A percentile compares a stretch with the other conserved stretches of the same genome.
Conservation (phyloP, 2,113 vertebrate genomes). For the Blennius ocellaris region DNA sequence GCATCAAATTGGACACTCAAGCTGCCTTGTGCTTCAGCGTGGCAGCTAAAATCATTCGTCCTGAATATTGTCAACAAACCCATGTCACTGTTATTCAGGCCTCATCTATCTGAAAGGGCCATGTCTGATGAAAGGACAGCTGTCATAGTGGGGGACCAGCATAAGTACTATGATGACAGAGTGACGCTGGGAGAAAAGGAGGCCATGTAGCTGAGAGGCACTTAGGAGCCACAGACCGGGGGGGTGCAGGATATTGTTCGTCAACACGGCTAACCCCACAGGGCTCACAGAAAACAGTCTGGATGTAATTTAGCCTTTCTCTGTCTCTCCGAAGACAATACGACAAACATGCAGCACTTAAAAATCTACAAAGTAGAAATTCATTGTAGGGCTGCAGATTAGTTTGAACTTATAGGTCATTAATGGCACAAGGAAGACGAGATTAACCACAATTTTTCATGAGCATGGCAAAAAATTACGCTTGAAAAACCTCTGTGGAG, state of each 20-base stretch:
- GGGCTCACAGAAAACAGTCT: constrained; percentile 64
- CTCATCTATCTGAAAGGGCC: constrained; percentile 53
- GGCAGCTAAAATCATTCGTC: constrained; percentile 60
- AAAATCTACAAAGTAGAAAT: constrained; percentile 29
- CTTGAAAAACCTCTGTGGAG: background rate
- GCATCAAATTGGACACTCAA: constrained; percentile 15
- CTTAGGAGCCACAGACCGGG: constrained; percentile 61
- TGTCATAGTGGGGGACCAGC: constrained; percentile 65
- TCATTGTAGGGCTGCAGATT: background rate
- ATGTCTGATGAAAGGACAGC: constrained; percentile 74
- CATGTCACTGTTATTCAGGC: constrained; percentile 51
- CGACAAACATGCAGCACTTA: constrained; percentile 57
- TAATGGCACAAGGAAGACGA: background rate
- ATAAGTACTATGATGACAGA: constrained; percentile 75
- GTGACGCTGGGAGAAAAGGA: constrained; percentile 63
- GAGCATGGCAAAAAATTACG: constrained; percentile 5
- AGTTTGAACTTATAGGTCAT: background rate
- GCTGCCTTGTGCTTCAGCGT: background rate
- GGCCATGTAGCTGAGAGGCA: constrained; percentile 67
- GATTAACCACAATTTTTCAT: constrained; percentile 1
- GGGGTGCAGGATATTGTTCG: constrained; percentile 71
- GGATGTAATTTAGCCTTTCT: constrained; percentile 54
- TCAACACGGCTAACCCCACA: constrained; percentile 70
- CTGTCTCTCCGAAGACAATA: constrained; percentile 26
- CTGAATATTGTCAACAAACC: constrained; percentile 52